Evolutionary conservation across 2,888 invertebrate genomes (phyloP), one percentile per base, ranked within the genome.

Genomic region (Campoplex nolae): DNA sequence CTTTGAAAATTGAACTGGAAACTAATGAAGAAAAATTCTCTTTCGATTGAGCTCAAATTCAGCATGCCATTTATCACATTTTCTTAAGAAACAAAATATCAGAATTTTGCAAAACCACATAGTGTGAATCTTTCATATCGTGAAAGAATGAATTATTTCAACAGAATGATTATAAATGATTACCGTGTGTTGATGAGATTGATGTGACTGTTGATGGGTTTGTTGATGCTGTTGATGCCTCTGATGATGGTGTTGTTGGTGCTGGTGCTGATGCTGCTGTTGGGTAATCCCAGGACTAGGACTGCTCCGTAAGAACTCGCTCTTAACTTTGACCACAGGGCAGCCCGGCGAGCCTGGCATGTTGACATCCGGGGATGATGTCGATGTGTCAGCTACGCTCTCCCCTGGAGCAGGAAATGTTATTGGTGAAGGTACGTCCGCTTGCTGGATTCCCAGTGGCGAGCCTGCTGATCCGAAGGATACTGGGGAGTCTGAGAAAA

Each of bases 381-480:
- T 98, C 95, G 97, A 98, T 95, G 98, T 98, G 95, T 98, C 98
- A 95, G 98, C 98, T 95, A 98, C 97, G 95, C 98, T 98, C 96
- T 98, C 98, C 95, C 97, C 97, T 97, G 96, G 93, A 92, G 93
- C 93, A 93, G 94, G 93, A 94, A 94, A 92, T 91, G 92, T 92
- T 92, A 94, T 92, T 89, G 94, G 94, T 93, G 94, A 94, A 91
- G 94, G 93, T 90, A 93, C 93, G 91, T 93, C 94, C 92, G 93
- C 91, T 90, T 93, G 91, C 91, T 93, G 93, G 90, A 93, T 92
- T 90, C 93, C 93, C 89, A 93, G 92, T 90, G 94, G 94, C 91
- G 94, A 94, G 90, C 93, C 93, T 91, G 93, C 93, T 91, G 94
- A 94, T 93, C 94, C 94, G 90, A 94, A 93, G 92, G 94, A 94